Evolutionary conservation across 23 tunicate species (phyloP), one percentile per base, ranked within the genome.

Genomic region (Aplidium turbinatum): DNA sequence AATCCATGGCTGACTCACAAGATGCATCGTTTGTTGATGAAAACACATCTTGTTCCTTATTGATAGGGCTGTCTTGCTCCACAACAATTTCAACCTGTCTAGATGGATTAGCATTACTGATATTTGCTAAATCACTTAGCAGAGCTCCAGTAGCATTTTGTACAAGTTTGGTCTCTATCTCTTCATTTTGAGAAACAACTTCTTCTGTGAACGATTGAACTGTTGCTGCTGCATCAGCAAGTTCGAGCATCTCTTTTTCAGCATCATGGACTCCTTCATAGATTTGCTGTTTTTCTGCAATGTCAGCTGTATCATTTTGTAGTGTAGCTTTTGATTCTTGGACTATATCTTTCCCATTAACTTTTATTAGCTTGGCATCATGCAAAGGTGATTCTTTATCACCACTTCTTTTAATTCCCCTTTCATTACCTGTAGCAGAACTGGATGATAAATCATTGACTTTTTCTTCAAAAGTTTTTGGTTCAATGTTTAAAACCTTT

Each of bases 41-140:
- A 2, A 16, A 29, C n/a, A 1, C 22, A 0, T 62, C 55, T 38
- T 65, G 50, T 36, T 65, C 72, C 19, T 48, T 6, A 6, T 65
- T 65, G 11, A 65, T 30, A 38, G 72, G 72, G 18, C 46, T 64
- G 30, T 81, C 87, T 62, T 88, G 96, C 51, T 88, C 96, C 31
- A 88, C 96, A 9, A 88, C 96, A 66, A 88, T 85, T 70, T 88
- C 88, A 19, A 88, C 96, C 48, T 63, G 96, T 16, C 69, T 68
- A 31, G 78, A 56, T 29, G 66, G 13, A 35, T 61, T 88, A 4
- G 48, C 71, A 20, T 18, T 33, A 32, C 45, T 71, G 26, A 88
- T 45, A 31, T 58, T 55, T 24, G 67, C 45, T n/a, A 81, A 33
- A 51, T 81, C 57, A 16, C 68, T 70, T 16, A 88, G 55, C 28